These are phyloP conservation scores for Aromia moschata DNA, from an alignment of 2,888 invertebrate genomes.

Conservation along the genomic window DNA sequence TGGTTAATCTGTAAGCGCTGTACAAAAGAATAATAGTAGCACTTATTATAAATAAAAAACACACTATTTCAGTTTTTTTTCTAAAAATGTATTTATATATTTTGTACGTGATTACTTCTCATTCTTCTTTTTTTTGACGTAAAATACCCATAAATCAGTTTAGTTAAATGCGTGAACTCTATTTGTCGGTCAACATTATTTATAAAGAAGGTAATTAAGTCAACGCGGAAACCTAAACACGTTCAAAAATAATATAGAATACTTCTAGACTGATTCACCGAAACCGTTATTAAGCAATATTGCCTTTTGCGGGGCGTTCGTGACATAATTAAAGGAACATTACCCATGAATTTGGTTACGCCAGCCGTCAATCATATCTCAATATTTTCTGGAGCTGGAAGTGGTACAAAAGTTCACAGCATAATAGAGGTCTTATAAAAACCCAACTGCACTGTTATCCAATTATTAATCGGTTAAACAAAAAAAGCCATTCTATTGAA, in stretches of 20 bases:
- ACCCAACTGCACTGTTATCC: constrained; percentile 3
- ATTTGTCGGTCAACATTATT: no score
- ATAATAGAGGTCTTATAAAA: background rate
- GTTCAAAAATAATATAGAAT: background rate
- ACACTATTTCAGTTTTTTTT: no score
- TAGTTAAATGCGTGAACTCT: no score
- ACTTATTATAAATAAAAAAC: no score
- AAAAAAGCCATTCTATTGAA: background rate
- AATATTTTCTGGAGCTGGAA: constrained; percentile 4
- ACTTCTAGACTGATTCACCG: constrained; percentile 1
- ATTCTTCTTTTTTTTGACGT: no score
- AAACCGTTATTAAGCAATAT: background rate
- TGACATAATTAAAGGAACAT: background rate
- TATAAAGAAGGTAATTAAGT: no score
- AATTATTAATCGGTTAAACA: background rate
- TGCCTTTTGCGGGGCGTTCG: background rate
- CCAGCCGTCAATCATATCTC: background rate
- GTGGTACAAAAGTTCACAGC: background rate
- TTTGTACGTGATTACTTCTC: no score
- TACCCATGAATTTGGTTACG: background rate
- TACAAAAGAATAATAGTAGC: no score
- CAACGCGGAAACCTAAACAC: no score
- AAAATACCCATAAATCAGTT: no score
- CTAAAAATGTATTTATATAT: no score
- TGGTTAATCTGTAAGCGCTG: no score